Percentiles rank a stretch among this genome's conserved stretches.
Conservation (phyloP, 2,888 invertebrate genomes). For the Rotaria socialis region DNA sequence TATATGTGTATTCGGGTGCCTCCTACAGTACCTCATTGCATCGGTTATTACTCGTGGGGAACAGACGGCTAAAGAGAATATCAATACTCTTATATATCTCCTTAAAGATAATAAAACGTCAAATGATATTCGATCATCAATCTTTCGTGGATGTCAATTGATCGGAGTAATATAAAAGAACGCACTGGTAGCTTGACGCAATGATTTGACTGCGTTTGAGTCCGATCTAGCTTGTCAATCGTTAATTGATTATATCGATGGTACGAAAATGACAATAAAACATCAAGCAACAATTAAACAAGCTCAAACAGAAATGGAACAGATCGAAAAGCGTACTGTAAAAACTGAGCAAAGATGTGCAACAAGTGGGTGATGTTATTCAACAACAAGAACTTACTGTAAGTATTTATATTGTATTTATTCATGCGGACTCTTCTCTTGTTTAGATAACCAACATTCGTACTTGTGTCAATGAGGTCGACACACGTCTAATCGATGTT, state of each 20-base stretch:
- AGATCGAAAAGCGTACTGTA: neutral
- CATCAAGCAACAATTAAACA: neutral
- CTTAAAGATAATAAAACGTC: neutral
- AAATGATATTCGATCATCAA: neutral
- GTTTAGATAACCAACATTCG: neutral
- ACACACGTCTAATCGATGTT: neutral
- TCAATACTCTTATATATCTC: neutral
- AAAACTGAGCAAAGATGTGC: neutral
- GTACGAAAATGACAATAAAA: neutral
- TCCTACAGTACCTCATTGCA: neutral
- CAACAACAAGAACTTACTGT: constrained; percentile 5
- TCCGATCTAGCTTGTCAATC: neutral
- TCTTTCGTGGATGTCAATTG: neutral
- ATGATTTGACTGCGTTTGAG: neutral
- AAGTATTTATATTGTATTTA: neutral
- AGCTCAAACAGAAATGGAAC: neutral
- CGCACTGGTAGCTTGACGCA: neutral
- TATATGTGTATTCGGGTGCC: neutral
- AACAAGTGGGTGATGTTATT: neutral
- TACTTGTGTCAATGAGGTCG: neutral
- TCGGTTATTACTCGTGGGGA: neutral
- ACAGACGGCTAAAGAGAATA: neutral
- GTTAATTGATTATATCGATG: neutral
- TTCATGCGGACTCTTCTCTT: no score
- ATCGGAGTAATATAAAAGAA: neutral